Evolutionary conservation across 2,888 invertebrate species (phyloP).

Genomic region (Tribolium freemani): DNA sequence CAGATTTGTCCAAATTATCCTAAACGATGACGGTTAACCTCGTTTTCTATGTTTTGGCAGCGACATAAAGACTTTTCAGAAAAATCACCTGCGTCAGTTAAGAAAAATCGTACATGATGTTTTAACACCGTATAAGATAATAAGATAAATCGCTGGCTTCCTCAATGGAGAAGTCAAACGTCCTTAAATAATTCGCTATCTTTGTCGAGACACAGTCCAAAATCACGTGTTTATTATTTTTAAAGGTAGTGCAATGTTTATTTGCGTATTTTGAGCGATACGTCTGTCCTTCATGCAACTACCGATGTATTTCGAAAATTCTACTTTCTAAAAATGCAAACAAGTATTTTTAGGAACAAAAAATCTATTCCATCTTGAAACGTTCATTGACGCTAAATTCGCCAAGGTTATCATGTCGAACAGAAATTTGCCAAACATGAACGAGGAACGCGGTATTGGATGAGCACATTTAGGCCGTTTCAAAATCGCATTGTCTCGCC

Average conservation of each 20-base stretch:
- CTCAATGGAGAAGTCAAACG: background rate
- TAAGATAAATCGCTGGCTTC: background rate
- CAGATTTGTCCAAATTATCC: conserved; percentile 10
- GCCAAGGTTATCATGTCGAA: background rate
- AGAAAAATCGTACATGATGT: background rate
- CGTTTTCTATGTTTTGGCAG: conserved; percentile 29
- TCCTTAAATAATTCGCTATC: conserved; percentile 17
- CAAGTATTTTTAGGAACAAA: background rate
- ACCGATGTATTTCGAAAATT: background rate
- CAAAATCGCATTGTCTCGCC: conserved; percentile 32
- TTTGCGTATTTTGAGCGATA: background rate
- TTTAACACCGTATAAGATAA: background rate
- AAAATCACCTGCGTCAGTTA: background rate
- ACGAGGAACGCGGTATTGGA: background rate
- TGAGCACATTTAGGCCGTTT: conserved; percentile 16
- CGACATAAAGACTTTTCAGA: conserved; percentile 18
- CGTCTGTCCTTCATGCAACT: background rate
- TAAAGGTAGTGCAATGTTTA: conserved; percentile 1
- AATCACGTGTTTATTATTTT: conserved; percentile 31
- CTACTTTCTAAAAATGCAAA: conserved; percentile 1
- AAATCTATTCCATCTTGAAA: conserved; percentile 2
- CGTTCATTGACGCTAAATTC: conserved; percentile 18
- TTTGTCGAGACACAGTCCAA: background rate
- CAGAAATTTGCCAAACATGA: background rate
- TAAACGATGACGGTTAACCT: conserved; percentile 25